These are phyloP conservation scores for Eubasilissa splendida DNA, from an alignment of 2,888 invertebrate species.

Conservation along the genomic window DNA sequence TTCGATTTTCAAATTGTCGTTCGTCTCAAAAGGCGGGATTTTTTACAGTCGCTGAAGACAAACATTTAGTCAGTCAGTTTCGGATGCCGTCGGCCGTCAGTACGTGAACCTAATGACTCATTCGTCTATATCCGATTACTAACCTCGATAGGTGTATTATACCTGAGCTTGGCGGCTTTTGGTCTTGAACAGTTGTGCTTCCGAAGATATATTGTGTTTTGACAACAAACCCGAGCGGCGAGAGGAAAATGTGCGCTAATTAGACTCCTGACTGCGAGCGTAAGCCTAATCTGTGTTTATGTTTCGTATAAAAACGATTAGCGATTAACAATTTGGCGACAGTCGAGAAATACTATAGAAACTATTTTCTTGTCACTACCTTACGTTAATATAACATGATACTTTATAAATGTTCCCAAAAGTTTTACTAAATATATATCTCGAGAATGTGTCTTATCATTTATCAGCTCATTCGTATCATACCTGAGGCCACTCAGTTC, in stretches of 20 bases:
- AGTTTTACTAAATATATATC: too few species aligned
- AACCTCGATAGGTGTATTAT: constrained; percentile 15
- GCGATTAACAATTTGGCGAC: too few species aligned
- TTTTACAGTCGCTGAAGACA: not conserved
- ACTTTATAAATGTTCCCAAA: too few species aligned
- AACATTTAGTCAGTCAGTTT: not conserved
- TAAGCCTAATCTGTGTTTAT: not conserved
- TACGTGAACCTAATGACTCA: constrained; percentile 17
- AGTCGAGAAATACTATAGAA: too few species aligned
- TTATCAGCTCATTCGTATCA: too few species aligned
- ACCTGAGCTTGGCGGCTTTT: constrained; percentile 9
- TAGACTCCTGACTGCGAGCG: not conserved
- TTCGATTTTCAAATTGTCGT: not conserved
- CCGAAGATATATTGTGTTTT: constrained; percentile 5
- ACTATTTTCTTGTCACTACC: too few species aligned
- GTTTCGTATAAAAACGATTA: not conserved
- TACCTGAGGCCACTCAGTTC: too few species aligned
- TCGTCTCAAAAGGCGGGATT: not conserved
- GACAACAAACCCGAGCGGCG: constrained; percentile 3
- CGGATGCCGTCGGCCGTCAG: not conserved
- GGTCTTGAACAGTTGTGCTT: constrained; percentile 8
- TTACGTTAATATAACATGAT: too few species aligned
- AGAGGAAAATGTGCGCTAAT: constrained; percentile 17
- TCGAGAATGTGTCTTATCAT: too few species aligned
- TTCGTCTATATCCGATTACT: not conserved